phyloP scores from a whole-genome alignment of 2,113 vertebrate species.

The mouse (Mus musculus) region DNA sequence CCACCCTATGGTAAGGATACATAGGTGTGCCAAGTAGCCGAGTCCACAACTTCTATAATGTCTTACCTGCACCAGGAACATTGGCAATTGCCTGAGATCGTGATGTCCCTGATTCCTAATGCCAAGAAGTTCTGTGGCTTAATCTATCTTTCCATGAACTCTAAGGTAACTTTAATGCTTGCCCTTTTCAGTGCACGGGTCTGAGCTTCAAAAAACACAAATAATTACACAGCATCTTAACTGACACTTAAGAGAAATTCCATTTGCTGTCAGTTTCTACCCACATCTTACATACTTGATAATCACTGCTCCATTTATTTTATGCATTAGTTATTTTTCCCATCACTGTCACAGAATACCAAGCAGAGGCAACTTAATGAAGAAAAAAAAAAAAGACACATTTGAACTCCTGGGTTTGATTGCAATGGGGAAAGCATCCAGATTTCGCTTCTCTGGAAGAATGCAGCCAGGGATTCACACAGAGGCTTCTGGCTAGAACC shows the following conservation, averaged over 20 bases:
- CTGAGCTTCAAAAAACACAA: neutral
- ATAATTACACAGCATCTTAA: neutral
- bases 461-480: neutral
- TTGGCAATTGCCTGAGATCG: neutral
- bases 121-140: neutral
- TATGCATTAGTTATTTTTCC: neutral
- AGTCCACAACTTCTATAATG: neutral
- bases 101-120: neutral
- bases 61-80: neutral
- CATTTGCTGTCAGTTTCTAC: neutral
- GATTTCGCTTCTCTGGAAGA: neutral
- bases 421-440: neutral
- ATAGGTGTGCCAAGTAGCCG: conserved; percentile 7
- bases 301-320: neutral
- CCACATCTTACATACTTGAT: neutral
- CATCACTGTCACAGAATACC: neutral
- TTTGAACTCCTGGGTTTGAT: neutral
- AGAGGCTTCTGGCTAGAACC: neutral
- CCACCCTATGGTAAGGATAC: conserved; percentile 62
- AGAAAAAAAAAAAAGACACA: neutral
- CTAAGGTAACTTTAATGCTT: neutral
- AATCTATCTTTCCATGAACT: neutral
- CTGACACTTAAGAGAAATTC: neutral
- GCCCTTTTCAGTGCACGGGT: neutral
- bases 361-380: neutral